Evolutionary conservation across 2,888 invertebrate genomes (phyloP).

Genomic region (Rutpela maculata): DNA sequence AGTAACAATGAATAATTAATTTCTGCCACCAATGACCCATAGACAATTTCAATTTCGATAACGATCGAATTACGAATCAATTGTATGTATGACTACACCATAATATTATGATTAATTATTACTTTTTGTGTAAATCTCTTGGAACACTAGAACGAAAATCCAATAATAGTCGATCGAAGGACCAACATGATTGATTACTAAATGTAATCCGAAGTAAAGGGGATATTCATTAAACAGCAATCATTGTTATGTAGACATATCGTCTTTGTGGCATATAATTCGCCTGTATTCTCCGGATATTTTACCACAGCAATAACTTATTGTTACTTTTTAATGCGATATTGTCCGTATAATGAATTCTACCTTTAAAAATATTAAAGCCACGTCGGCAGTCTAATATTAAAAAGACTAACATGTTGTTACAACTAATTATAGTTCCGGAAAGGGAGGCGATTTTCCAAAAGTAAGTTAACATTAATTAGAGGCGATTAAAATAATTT

Average conservation of each 20-base stretch:
- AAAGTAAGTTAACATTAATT: too few species aligned
- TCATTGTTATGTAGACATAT: background rate
- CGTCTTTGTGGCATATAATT: conserved; percentile 16
- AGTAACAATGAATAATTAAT: background rate
- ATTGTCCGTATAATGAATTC: background rate
- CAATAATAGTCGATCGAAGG: conserved; percentile 18
- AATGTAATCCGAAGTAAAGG: conserved; percentile 11
- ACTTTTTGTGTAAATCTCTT: conserved; percentile 14
- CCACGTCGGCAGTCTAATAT: background rate
- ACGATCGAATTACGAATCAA: background rate
- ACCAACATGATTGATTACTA: conserved; percentile 25
- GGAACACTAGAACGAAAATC: background rate
- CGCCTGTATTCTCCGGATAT: background rate
- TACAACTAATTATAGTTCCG: background rate
- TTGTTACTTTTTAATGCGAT: background rate
- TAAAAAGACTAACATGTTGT: background rate
- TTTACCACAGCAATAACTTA: background rate
- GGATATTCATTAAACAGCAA: background rate
- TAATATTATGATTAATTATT: conserved; percentile 30
- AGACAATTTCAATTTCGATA: background rate
- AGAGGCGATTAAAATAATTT: too few species aligned
- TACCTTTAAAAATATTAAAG: background rate
- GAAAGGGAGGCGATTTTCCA: too few species aligned
- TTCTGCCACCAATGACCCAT: background rate
- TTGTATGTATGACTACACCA: background rate